Evolutionary conservation across 1,140 invertebrate genomes (phyloP), one percentile per base, ranked within the genome.

Genomic region (Drosophila prosaltans): DNA sequence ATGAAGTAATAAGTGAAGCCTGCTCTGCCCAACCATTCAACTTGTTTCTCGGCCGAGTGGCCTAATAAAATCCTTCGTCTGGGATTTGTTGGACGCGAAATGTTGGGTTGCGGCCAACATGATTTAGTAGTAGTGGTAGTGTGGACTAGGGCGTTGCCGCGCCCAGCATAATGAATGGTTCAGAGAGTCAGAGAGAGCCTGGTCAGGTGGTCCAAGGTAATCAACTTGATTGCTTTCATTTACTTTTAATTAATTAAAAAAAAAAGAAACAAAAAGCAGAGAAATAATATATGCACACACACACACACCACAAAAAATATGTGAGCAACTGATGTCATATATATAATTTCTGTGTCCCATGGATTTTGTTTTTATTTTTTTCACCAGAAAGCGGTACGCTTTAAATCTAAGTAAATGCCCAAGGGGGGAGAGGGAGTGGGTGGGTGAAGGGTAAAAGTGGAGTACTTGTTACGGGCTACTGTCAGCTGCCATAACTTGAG

Each of bases 221-320:
- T 86, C 83, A 86, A 72, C 72, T 78, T 83, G 80, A 86, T 86
- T 88, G 83, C 83, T 83, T 86, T 80, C 80, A 83, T 86, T 88
- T 86, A 88, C 80, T 86, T 88, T 88, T 75, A 88, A 86, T 83
- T 88, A 88, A 86, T 83, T 88, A 83, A 88, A 86, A 86, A 68
- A 36, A 36, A 36, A 6, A 4, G 2, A 30, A 3, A 30, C 4
- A 30, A 3, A 30, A 3, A 30, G 2, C 0, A 16, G 16, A 16
- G 16, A 16, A 16, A 16, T 16, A 16, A 30, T 30, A 30, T 30
- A 30, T 36, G 6, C 32, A 36, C 3, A 36, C 32, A 36, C 3
- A 36, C 2, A 72, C 65, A 77, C 60, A 57, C 36, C 41, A 59
- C 32, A 36, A n/a, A 45, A 59, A 43, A 66, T 59, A 7, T 36